Evolutionary conservation across 2,113 vertebrate species (phyloP), one percentile per base, ranked within the genome.

Genomic region (Daubentonia madagascariensis): DNA sequence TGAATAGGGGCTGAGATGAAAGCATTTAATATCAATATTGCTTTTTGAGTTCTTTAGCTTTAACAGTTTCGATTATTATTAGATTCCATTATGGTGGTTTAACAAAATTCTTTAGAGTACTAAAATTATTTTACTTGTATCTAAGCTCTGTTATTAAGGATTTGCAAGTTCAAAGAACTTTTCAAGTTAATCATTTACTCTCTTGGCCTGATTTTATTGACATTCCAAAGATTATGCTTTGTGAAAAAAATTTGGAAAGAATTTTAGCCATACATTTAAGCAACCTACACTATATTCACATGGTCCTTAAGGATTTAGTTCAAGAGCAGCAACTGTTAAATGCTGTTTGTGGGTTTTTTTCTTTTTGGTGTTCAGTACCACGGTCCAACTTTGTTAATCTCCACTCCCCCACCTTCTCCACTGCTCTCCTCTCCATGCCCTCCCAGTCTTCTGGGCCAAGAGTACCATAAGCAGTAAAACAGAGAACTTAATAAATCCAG

Each of bases 11-110:
- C 52, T 90, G n/a, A 57, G 40, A 75, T 94, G 32, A 67, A 43
- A 89, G 22, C 9, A 80, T 91, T 95, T 96, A 91, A 63, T 89
- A 37, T 68, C 95, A 93, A 52, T 88, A 70, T 81, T 96, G 43
- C 45, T 78, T 96, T 91, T 94, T 37, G 75, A 94, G 28, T 87
- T 75, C 43, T 20, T 93, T 76, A 43, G 48, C 48, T 32, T 95
- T 16, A 43, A 22, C 30, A 78, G 3, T 89, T 94, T 96, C 18
- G 23, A 5, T 95, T 40, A 43, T 89, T 87, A 50, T 35, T 88
- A 61, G 30, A 68, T 88, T 68, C 40, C 40, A 35, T 70, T 94
- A 72, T 35, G 68, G 3, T 96, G 32, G 67, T 4, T 61, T 30
- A 12, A 50, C n/a, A 85, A 75, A 91, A 35, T 94, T 88, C 32